Percentiles rank a stretch among this genome's conserved stretches.
These are phyloP conservation scores for Enoplosus armatus DNA, from an alignment of 2,797 vertebrate species.

Conservation along the genomic window DNA sequence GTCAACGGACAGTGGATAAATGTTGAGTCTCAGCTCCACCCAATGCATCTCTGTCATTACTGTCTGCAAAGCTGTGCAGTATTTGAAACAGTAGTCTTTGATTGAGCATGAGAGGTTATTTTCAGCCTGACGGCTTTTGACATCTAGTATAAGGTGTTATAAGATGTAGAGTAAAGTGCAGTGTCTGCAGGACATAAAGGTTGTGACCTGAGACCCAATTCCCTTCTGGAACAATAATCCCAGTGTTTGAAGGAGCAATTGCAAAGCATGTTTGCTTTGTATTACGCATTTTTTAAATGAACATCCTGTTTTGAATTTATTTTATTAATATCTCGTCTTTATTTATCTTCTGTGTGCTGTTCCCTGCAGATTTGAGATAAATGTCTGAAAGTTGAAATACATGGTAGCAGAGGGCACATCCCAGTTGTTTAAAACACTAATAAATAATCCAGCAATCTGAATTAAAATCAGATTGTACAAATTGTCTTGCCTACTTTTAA, in stretches of 20 bases:
- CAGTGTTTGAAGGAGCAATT: not conserved
- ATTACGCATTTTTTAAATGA: not conserved
- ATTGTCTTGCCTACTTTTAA: not conserved
- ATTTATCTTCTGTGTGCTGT: not conserved
- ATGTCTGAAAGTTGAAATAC: not conserved
- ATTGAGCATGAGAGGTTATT: slow-evolving; percentile 27
- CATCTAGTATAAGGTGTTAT: slow-evolving; percentile 28
- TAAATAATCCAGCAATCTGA: not conserved
- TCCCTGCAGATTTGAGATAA: not conserved
- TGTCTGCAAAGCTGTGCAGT: slow-evolving; percentile 46
- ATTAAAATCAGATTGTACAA: not conserved
- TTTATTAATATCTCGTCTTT: not conserved
- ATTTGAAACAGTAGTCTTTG: slow-evolving; percentile 53
- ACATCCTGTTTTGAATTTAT: not conserved
- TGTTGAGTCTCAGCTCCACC: slow-evolving; percentile 45
- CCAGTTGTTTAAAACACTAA: not conserved
- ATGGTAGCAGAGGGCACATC: not conserved
- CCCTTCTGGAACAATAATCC: not conserved
- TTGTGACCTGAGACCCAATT: not conserved
- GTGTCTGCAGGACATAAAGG: not conserved
- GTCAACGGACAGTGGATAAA: slow-evolving; percentile 49
- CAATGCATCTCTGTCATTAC: slow-evolving; percentile 44
- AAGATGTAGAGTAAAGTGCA: slow-evolving; percentile 17
- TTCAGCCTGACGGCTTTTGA: slow-evolving; percentile 35
- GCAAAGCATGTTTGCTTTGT: not conserved